Base-by-base conservation (phyloP, 2,113 vertebrate genomes). In the Gasterosteus nipponicus region DNA sequence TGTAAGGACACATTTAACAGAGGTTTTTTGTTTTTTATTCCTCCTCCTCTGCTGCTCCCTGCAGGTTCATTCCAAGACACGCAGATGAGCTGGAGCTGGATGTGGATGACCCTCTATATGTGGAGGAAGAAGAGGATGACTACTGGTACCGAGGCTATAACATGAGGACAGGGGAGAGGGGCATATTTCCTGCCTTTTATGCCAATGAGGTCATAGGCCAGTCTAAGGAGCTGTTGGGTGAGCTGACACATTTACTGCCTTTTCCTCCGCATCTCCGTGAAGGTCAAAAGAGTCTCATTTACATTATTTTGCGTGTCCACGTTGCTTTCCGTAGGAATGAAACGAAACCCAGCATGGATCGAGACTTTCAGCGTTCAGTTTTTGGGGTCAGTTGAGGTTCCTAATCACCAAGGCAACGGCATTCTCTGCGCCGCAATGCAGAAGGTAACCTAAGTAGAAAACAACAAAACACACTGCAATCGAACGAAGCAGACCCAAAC, bases 111-210 rank as follows among this genome's bases (percentile, higher is more conserved):
- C 97, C 98, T 0, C 91, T 99, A 80, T 94, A 95, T 69, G 96
- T 99, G 77, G 98, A 98, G 88, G 95, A 96, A 42, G 97, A 98
- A 84, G 97, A 97, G 75, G 97, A 98, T 1, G 98, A 98, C 85
- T 98, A 97, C 89, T 99, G 98, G 98, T 99, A 96, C 91, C 91
- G 96, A 7, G 98, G 98, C 15, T 98, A 97, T 85, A 99, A 99
- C 91, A 99, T 99, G 98, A 93, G 97, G 7, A 99, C 98, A 0
- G 97, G 98, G 1, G 97, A 98, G 85, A 90, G 95, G 1, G 98
- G 98, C 0, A 97, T 99, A 76, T 99, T 99, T 79, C 98, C 98
- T 0, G 96, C 97, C 38, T 99, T 98, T 89, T 99, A 99, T 0
- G 97, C 97, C 44, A 96, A 98, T 0, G 97, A 97, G 39, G 96